Conservation (phyloP, 92 coral and sea anemone genomes). For the Zoanthus gigantus region DNA sequence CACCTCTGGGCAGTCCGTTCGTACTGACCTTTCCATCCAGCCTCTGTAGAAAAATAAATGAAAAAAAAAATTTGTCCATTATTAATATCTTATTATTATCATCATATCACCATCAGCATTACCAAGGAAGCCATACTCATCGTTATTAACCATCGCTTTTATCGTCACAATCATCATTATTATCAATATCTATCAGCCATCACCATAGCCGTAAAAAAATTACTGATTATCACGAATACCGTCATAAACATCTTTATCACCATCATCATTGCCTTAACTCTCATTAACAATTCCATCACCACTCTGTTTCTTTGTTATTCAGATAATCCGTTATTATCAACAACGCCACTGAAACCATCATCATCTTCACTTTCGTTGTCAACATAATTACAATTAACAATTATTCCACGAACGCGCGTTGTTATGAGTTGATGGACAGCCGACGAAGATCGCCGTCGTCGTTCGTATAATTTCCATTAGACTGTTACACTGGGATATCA, state of each 20-base stretch:
- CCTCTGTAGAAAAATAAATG: constrained; percentile 59
- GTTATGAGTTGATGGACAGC: background rate
- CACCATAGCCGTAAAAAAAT: too few relatives aligned
- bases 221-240: background rate
- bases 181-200: too few relatives aligned
- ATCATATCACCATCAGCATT: background rate
- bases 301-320: background rate
- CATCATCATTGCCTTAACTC: background rate
- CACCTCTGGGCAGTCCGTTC: constrained; percentile 89
- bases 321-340: background rate
- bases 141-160: too few relatives aligned
- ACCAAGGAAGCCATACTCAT: too few relatives aligned
- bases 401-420: background rate
- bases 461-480: too few relatives aligned
- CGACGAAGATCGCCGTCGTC: background rate
- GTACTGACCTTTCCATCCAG: constrained; percentile 92
- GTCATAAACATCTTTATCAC: background rate
- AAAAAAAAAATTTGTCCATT: too few relatives aligned
- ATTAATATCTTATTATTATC: background rate
- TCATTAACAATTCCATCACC: background rate
- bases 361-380: background rate
- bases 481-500: too few relatives aligned
- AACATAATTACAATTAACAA: background rate
- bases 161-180: background rate
- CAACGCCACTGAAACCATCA: background rate